Conservation (phyloP, 2,888 invertebrate species). For the Beris morrisii region DNA sequence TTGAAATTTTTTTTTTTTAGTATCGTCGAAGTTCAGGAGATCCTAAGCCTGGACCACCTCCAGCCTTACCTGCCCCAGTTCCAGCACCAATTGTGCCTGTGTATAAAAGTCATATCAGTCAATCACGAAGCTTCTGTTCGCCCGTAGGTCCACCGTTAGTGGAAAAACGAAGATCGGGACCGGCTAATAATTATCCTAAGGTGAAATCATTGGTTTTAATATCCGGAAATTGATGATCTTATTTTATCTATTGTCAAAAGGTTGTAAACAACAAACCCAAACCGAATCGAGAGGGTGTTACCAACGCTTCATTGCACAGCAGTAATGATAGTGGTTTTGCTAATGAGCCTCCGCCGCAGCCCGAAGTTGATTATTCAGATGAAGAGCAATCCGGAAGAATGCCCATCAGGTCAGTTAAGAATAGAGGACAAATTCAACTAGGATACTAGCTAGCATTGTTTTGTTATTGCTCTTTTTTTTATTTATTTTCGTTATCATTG, state of each 20-base stretch:
- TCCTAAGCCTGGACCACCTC: conserved; percentile 69
- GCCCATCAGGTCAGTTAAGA: conserved; percentile 56
- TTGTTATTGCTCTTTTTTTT: conserved; percentile 1
- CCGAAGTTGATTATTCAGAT: conserved; percentile 88
- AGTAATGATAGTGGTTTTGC: conserved; percentile 92
- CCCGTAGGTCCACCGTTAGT: conserved; percentile 51
- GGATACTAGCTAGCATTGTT: background rate
- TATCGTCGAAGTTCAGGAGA: conserved; percentile 61
- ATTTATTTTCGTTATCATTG: conserved; percentile 7
- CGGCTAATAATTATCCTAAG: conserved; percentile 36
- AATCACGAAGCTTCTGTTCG: conserved; percentile 64
- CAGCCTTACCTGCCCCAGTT: conserved; percentile 71
- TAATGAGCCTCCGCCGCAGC: conserved; percentile 83
- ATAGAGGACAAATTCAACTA: background rate
- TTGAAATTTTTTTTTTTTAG: conserved; percentile 43
- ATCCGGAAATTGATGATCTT: conserved; percentile 3
- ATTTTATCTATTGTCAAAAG: background rate
- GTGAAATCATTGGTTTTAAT: conserved; percentile 41
- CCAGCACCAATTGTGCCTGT: conserved; percentile 61
- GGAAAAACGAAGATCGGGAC: conserved; percentile 44
- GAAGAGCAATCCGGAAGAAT: conserved; percentile 73
- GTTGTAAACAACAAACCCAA: conserved; percentile 42
- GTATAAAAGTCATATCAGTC: conserved; percentile 55
- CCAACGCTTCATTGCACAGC: conserved; percentile 80
- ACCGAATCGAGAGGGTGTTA: conserved; percentile 56